Percentiles rank a stretch among this genome's conserved stretches.
These are phyloP conservation scores for Drosophila tanythrix DNA, from an alignment of 2,888 invertebrate genomes.

Conservation along the genomic window DNA sequence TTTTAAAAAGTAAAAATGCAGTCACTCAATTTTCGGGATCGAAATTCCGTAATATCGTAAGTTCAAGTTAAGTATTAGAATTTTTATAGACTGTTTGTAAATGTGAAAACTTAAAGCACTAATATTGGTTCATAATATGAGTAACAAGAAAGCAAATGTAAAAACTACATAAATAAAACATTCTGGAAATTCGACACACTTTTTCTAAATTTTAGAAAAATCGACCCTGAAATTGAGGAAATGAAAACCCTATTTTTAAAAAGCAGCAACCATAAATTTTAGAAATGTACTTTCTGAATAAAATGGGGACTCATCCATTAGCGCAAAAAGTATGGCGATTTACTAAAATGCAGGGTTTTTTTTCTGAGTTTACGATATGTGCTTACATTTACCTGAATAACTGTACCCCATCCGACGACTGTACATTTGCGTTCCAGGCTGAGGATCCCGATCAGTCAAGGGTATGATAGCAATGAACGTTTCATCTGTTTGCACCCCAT, in stretches of 20 bases:
- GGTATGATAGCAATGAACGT: conserved; percentile 18
- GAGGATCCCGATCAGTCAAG: neutral
- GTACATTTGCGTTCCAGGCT: conserved; percentile 44
- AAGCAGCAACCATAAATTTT: neutral
- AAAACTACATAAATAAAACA: neutral
- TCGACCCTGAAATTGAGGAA: neutral
- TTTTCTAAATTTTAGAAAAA: neutral
- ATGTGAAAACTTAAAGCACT: neutral
- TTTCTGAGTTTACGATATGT: neutral
- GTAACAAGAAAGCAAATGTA: neutral
- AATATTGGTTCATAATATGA: neutral
- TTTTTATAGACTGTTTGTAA: neutral
- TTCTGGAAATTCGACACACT: neutral
- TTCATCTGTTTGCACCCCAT: neutral
- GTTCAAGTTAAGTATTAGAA: neutral
- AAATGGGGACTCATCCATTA: neutral
- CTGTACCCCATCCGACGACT: conserved; percentile 68
- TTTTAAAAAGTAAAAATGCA: neutral
- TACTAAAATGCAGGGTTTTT: neutral
- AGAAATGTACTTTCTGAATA: neutral
- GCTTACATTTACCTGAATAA: conserved; percentile 51
- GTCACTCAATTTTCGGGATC: neutral
- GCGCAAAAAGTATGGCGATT: neutral
- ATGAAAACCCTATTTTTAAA: neutral
- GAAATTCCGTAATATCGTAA: neutral